These are phyloP conservation scores for Drosophila pseudotakahashii DNA, from an alignment of 2,888 invertebrate genomes.

Conservation along the genomic window DNA sequence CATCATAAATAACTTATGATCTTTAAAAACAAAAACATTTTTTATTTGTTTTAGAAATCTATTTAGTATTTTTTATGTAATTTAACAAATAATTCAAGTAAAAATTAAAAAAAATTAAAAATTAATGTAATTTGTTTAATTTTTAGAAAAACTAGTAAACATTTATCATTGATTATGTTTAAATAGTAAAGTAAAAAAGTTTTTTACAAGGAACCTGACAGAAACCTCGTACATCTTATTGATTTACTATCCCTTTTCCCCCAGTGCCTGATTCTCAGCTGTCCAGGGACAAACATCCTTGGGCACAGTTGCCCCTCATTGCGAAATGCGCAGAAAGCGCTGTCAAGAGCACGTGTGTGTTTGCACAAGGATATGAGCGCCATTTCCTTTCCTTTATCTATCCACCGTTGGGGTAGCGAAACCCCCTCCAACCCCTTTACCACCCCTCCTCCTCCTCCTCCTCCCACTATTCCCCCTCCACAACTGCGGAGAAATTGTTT, in stretches of 20 bases:
- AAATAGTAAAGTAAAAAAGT: no score
- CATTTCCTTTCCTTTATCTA: conserved; percentile 65
- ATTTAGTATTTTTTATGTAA: no score
- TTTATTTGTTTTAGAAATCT: no score
- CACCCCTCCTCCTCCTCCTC: background rate
- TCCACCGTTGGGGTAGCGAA: conserved; percentile 22
- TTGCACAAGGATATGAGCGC: conserved; percentile 72
- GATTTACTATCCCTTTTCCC: conserved; percentile 10
- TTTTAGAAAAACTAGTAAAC: no score
- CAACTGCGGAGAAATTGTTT: conserved; percentile 65
- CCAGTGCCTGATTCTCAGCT: conserved; percentile 27
- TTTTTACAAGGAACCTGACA: no score
- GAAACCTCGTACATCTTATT: conserved; percentile 1
- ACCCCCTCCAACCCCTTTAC: background rate
- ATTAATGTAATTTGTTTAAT: no score
- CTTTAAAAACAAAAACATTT: no score
- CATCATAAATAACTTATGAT: no score
- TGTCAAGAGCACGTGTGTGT: conserved; percentile 79
- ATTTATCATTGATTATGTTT: no score
- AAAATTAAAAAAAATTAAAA: no score
- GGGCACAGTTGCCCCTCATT: conserved; percentile 48
- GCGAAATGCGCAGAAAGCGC: conserved; percentile 73
- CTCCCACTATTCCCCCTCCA: background rate
- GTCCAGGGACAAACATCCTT: conserved; percentile 63
- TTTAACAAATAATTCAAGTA: no score